Percentiles rank a stretch among this genome's conserved stretches.
Conservation (phyloP, 2,888 invertebrate genomes). For the Synanthedon vespiformis region DNA sequence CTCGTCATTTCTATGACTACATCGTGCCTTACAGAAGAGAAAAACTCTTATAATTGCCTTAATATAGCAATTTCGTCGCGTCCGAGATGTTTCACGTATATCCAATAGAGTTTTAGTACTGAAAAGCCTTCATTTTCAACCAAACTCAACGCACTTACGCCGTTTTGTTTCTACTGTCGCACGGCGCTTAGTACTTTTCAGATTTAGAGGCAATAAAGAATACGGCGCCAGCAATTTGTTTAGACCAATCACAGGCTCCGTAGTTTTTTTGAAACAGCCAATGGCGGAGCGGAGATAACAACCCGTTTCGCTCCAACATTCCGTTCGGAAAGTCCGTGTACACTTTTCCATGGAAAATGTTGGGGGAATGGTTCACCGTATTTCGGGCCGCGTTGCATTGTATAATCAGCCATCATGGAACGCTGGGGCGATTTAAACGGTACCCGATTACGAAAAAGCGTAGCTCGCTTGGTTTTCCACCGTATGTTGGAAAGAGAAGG, state of each 20-base stretch:
- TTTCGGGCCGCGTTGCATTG: conserved; percentile 56
- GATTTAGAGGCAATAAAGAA: conserved; percentile 47
- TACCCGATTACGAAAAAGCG: conserved; percentile 40
- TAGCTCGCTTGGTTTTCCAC: conserved; percentile 44
- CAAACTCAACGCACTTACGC: conserved; percentile 15
- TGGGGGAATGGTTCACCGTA: conserved; percentile 42
- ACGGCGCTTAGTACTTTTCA: conserved; percentile 38
- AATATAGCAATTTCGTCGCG: conserved; percentile 42
- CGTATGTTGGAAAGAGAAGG: conserved; percentile 26
- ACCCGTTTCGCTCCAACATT: conserved; percentile 40
- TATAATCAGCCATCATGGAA: conserved; percentile 71
- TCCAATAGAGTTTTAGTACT: conserved; percentile 6
- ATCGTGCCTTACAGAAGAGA: not conserved
- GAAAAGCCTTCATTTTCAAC: conserved; percentile 16
- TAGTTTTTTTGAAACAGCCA: conserved; percentile 63
- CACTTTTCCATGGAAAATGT: conserved; percentile 14
- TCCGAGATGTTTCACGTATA: conserved; percentile 14
- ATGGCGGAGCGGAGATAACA: conserved; percentile 62
- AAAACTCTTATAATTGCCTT: conserved; percentile 38
- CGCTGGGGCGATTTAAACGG: conserved; percentile 53
- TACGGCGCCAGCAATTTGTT: conserved; percentile 67
- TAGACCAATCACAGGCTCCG: conserved; percentile 64
- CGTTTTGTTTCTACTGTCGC: conserved; percentile 16
- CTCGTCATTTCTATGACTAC: not conserved
- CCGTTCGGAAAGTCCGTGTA: conserved; percentile 34